These are phyloP conservation scores for Temnopleurus reevesii DNA, from an alignment of 53 echinoderm and acorn worm genomes.

Conservation along the genomic window DNA sequence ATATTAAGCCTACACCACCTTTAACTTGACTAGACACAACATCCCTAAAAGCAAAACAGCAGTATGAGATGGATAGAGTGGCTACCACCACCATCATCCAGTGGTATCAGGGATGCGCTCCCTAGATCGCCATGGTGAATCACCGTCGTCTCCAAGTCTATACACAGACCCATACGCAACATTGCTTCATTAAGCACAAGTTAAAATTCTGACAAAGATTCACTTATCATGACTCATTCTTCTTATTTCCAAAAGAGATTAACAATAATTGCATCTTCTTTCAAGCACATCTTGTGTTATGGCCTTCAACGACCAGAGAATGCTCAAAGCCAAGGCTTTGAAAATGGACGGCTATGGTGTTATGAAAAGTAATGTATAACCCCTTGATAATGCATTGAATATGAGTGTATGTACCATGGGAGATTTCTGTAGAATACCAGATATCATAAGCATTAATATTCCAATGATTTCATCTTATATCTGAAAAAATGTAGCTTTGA, in stretches of 20 bases:
- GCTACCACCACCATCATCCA: too few relatives aligned
- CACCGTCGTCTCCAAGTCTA: too few relatives aligned
- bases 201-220: not conserved
- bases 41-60: not conserved
- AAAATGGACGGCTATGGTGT: not conserved
- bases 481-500: too few relatives aligned
- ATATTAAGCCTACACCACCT: too few relatives aligned
- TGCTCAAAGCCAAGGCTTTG: not conserved
- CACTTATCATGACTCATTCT: slow-evolving; percentile 45
- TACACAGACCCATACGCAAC: too few relatives aligned
- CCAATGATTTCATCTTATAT: too few relatives aligned
- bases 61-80: not conserved
- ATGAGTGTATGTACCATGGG: not conserved
- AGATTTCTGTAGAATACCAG: not conserved
- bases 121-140: too few relatives aligned
- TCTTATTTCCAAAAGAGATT: slow-evolving; percentile 33
- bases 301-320: not conserved
- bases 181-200: slow-evolving; percentile 25
- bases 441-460: too few relatives aligned
- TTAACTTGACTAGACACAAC: not conserved
- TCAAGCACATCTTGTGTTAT: slow-evolving; percentile 5
- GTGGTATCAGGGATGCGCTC: too few relatives aligned
- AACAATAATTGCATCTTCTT: slow-evolving; percentile 42
- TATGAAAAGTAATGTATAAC: not conserved
- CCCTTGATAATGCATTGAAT: not conserved